Evolutionary conservation across 1,140 invertebrate genomes (phyloP), one percentile per base, ranked within the genome.

Genomic region (Penaeus chinensis): DNA sequence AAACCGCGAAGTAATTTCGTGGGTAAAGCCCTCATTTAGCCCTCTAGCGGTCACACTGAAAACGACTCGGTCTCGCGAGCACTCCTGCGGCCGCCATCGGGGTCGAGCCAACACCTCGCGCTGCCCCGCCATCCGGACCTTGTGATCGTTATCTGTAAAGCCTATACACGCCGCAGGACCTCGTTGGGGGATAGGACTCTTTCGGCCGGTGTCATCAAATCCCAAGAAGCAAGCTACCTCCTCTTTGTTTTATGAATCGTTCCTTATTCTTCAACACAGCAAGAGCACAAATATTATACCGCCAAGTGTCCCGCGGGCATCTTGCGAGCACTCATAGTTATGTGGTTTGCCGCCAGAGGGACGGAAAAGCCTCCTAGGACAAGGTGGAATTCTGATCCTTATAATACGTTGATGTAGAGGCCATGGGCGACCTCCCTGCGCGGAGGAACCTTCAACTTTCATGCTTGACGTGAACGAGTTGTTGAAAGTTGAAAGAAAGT

Each of bases 401-500:
- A 60, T 62, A 22, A 4, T 24, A 65, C 22, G 20, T 16, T 27
- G 60, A 24, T 65, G 22, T 22, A 63, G 60, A 60, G 80, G 85
- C 66, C 84, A 60, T 65, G 42, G 20, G 20, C 24, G 60, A 63
- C 65, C 20, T 11, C 24, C 22, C 19, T 42, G 8, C 7, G n/a
- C 20, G 66, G 71, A 11, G 42, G 37, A 69, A 74, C 80, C 79
- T 81, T 80, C 66, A 87, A 82, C 85, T 87, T 87, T 87, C 79
- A 82, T 82, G 79, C 85, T 82, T 87, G 85, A 87, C 85, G 79
- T 82, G 85, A 87, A 87, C 85, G 85, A 87, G 85, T 87, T 87
- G 85, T 87, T 87, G 85, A 87, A 87, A 87, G 85, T 87, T 87
- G 85, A 87, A 87, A 87, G 85, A 87, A 87, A 87, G 85, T 87